Evolutionary conservation across 2,113 vertebrate genomes (phyloP).

Genomic region (Macaca nemestrina): DNA sequence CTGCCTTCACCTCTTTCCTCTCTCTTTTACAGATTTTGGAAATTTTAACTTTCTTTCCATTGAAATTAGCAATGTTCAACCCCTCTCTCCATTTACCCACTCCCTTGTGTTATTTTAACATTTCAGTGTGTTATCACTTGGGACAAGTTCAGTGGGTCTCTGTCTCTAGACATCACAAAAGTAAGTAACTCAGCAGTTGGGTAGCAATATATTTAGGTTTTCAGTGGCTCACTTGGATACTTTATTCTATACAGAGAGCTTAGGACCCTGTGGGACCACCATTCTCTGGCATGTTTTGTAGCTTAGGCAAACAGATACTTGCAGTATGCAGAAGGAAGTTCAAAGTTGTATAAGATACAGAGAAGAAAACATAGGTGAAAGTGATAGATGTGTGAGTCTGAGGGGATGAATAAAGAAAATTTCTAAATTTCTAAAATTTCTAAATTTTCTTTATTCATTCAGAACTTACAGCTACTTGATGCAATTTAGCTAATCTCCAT

Average conservation of each 20-base stretch:
- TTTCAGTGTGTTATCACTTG: neutral
- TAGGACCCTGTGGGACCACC: neutral
- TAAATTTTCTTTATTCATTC: neutral
- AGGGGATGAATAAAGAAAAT: neutral
- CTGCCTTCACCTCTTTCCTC: neutral
- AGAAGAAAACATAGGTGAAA: neutral
- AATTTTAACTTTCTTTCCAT: neutral
- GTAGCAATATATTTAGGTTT: neutral
- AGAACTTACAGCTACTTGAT: neutral
- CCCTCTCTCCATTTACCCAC: neutral
- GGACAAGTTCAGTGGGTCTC: neutral
- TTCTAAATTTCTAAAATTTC: neutral
- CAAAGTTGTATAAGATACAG: neutral
- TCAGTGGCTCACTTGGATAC: neutral
- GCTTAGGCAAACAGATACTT: neutral
- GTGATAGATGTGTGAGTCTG: neutral
- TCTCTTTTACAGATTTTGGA: neutral
- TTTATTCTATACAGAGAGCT: neutral
- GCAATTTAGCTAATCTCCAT: conserved; percentile 25
- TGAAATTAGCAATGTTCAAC: neutral
- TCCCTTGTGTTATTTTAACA: neutral
- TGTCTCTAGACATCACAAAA: neutral
- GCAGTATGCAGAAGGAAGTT: neutral
- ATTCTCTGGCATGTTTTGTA: neutral
- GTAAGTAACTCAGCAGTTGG: neutral